Evolutionary conservation across 2,888 invertebrate genomes (phyloP).

Genomic region (Dicyrtoma fusca): DNA sequence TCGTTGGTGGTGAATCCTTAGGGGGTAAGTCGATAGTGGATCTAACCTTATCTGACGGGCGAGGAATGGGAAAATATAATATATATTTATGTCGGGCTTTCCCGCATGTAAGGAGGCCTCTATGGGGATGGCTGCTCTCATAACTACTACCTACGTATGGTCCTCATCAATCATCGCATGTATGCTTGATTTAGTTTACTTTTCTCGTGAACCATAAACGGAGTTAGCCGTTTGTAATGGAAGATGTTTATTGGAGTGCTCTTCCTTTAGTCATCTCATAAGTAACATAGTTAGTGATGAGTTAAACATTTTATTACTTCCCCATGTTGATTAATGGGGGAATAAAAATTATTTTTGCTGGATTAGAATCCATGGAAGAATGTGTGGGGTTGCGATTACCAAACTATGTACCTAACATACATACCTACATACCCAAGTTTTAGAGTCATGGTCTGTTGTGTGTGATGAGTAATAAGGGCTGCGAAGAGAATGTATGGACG

Average conservation of each 20-base stretch:
- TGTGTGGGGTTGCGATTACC: neutral
- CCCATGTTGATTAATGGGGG: conserved; percentile 3
- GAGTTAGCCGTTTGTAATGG: too few relatives aligned
- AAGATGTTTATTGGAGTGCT: too few relatives aligned
- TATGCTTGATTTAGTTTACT: neutral
- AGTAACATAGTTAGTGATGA: conserved; percentile 4
- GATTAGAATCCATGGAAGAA: neutral
- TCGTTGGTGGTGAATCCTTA: conserved; percentile 79
- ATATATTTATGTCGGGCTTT: too few relatives aligned
- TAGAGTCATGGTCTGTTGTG: too few relatives aligned
- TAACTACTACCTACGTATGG: neutral
- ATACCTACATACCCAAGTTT: too few relatives aligned
- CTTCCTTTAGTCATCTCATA: neutral
- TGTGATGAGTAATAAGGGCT: too few relatives aligned
- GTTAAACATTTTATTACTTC: conserved; percentile 26
- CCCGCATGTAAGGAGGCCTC: too few relatives aligned
- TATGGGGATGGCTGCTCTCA: too few relatives aligned
- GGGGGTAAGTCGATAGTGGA: conserved; percentile 58
- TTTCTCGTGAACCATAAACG: too few relatives aligned
- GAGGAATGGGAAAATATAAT: too few relatives aligned
- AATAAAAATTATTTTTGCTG: neutral
- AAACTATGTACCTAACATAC: neutral
- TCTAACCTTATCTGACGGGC: too few relatives aligned
- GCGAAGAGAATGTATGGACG: too few relatives aligned
- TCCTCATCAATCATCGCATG: conserved; percentile 11